A percentile compares a stretch with the other conserved stretches of the same genome.
phyloP scores from a whole-genome alignment of 2,113 vertebrate genomes.

The Haemorhous mexicanus region DNA sequence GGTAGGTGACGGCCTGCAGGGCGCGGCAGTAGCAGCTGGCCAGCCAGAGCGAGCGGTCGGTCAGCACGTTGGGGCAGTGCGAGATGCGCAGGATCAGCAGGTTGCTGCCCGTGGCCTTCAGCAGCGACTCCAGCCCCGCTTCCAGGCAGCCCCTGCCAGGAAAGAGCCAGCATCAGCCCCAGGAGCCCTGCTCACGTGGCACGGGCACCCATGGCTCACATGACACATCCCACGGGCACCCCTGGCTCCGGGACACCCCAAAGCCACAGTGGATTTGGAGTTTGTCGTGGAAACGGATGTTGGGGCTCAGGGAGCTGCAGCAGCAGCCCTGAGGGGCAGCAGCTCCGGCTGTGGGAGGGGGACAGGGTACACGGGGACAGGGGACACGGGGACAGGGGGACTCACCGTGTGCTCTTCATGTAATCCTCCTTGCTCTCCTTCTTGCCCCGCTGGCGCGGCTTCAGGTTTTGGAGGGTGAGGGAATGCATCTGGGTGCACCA shows the following conservation, averaged over 20 bases:
- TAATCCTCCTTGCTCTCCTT: constrained; percentile 99
- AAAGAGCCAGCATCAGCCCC: neutral
- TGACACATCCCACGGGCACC: rapidly evolving
- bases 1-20: constrained; percentile 95
- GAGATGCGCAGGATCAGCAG: constrained; percentile 96
- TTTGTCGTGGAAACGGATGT: rapidly evolving
- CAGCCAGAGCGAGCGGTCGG: constrained; percentile 96
- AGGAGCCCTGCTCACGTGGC: rapidly evolving
- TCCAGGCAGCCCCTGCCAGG: constrained; percentile 89
- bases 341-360: neutral
- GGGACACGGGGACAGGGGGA: neutral
- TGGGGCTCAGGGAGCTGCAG: neutral
- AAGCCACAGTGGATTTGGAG: rapidly evolving
- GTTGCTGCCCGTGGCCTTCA: constrained; percentile 93
- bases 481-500: constrained; percentile 99
- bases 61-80: constrained; percentile 97
- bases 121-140: constrained; percentile 90
- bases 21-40: constrained; percentile 98
- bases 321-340: neutral
- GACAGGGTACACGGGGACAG: rapidly evolving
- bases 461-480: constrained; percentile 97
- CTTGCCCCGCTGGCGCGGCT: constrained; percentile 93
- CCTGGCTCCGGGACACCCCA: rapidly evolving
- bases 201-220: rapidly evolving
- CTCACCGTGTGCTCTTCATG: constrained; percentile 93